phyloP scores from a whole-genome alignment of 2,113 vertebrate species.

The Lepisosteus oculatus region DNA sequence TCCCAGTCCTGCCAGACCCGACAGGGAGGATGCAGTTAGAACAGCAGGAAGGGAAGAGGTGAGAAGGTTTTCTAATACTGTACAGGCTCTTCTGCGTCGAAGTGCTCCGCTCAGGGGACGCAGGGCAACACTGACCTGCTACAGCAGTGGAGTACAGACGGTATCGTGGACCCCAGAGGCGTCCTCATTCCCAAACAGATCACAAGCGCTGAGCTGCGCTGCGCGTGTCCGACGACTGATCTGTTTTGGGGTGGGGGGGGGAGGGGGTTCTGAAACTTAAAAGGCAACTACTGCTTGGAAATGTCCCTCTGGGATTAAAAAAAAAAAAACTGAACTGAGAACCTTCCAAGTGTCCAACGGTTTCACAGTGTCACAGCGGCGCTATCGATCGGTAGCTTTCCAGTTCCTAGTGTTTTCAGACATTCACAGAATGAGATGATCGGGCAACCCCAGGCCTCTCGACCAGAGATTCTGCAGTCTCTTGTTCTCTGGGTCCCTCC shows the following conservation, averaged over 20 bases:
- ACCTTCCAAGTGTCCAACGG: neutral
- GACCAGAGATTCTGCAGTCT: slow-evolving; percentile 44
- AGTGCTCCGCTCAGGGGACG: too few species aligned
- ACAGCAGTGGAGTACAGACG: neutral
- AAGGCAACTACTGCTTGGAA: neutral
- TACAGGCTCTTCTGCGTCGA: too few species aligned
- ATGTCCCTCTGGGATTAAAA: slow-evolving; percentile 3
- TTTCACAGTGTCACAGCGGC: neutral
- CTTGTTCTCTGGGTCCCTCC: neutral
- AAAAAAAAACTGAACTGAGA: neutral
- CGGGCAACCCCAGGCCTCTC: slow-evolving; percentile 44
- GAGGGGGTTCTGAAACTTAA: neutral
- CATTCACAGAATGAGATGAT: slow-evolving; percentile 94
- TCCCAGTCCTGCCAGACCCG: neutral
- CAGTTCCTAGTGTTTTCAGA: slow-evolving; percentile 38
- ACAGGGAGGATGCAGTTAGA: neutral
- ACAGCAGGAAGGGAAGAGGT: neutral
- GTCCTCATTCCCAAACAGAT: neutral
- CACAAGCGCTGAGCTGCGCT: slow-evolving; percentile 5
- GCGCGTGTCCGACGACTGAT: neutral
- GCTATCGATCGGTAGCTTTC: slow-evolving; percentile 2
- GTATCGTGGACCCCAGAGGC: neutral
- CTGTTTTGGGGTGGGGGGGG: neutral
- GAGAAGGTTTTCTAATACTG: too few species aligned
- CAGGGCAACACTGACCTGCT: too few species aligned